Conservation (phyloP, 2,888 invertebrate genomes). For the Empis stercorea region DNA sequence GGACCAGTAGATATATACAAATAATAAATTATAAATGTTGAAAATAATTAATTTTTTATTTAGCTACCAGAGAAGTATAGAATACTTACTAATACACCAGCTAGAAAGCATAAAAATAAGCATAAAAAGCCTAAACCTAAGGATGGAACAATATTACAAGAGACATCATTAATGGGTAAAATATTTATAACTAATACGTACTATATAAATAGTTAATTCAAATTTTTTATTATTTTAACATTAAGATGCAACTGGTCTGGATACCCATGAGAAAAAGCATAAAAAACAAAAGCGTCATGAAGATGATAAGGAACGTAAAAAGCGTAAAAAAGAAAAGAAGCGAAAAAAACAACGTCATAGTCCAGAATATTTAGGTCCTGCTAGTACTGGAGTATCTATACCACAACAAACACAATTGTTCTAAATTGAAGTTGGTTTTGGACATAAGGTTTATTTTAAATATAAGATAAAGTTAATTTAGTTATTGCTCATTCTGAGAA, state of each 20-base stretch:
- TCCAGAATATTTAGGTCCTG: conserved; percentile 58
- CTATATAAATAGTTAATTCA: background rate
- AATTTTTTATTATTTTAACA: conserved; percentile 6
- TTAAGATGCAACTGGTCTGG: conserved; percentile 50
- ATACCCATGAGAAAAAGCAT: conserved; percentile 88
- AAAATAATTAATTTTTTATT: conserved; percentile 15
- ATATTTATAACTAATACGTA: no score
- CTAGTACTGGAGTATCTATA: conserved; percentile 18
- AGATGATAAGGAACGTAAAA: conserved; percentile 86
- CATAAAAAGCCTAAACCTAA: conserved; percentile 92
- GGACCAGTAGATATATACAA: no score
- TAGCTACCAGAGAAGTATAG: conserved; percentile 89
- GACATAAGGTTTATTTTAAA: no score
- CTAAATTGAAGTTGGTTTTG: conserved; percentile 11
- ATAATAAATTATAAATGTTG: background rate
- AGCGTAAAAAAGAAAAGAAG: conserved; percentile 90
- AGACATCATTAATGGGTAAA: conserved; percentile 56
- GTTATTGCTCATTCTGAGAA: no score
- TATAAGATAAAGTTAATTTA: no score
- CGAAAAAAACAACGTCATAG: conserved; percentile 90
- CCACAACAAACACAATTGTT: conserved; percentile 24
- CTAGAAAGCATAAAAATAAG: conserved; percentile 88
- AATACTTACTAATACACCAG: conserved; percentile 80
- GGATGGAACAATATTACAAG: conserved; percentile 68
- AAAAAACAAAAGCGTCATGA: conserved; percentile 90